Conservation (phyloP, 2,113 vertebrate species). For the Myiopsitta monachus region DNA sequence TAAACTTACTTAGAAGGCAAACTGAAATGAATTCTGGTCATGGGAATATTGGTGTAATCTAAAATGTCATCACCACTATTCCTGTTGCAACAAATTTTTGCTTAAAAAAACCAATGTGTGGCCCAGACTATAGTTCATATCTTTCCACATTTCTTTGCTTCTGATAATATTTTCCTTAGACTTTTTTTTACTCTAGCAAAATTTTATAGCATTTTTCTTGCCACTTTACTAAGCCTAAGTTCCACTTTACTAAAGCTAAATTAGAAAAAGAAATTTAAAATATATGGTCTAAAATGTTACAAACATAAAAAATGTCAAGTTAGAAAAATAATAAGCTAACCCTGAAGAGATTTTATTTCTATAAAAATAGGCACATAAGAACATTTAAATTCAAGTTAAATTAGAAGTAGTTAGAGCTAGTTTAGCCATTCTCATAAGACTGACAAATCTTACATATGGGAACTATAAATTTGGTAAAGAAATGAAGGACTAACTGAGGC, state of each 20-base stretch:
- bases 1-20: neutral
- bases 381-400: slow-evolving; percentile 14
- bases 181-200: neutral
- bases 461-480: slow-evolving; percentile 22
- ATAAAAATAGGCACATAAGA: neutral
- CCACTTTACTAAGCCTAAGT: neutral
- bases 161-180: neutral
- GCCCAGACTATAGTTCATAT: neutral
- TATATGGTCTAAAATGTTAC: neutral
- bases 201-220: neutral
- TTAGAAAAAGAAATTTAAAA: neutral
- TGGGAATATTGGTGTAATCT: neutral
- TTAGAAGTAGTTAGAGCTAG: neutral
- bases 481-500: neutral
- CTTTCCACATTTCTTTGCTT: neutral
- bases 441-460: neutral
- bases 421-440: neutral
- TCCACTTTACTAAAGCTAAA: neutral
- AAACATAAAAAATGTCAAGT: neutral
- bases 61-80: neutral
- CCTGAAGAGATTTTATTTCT: slow-evolving; percentile 16
- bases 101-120: neutral
- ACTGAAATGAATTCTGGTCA: neutral
- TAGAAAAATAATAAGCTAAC: slow-evolving; percentile 12
- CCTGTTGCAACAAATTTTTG: neutral